Evolutionary conservation across 2,888 invertebrate genomes (phyloP).

Genomic region (Leistus spinibarbis): DNA sequence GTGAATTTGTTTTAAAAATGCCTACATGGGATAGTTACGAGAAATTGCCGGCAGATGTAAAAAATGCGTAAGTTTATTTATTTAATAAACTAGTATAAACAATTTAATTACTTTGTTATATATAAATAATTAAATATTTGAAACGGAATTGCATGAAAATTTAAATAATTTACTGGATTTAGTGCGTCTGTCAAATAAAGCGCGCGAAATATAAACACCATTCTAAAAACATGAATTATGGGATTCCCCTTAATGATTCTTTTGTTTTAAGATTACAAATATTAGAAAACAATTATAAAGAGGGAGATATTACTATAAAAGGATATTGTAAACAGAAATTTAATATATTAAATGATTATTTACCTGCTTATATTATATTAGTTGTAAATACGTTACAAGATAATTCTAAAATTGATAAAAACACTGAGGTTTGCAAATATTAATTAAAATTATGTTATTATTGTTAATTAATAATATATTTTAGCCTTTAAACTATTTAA

Average conservation of each 20-base stretch:
- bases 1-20: too few species aligned
- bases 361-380: conserved; percentile 37
- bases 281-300: conserved; percentile 44
- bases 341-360: conserved; percentile 44
- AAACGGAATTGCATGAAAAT: too few species aligned
- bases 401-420: conserved; percentile 41
- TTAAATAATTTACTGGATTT: too few species aligned
- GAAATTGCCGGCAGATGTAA: too few species aligned
- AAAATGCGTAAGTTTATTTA: too few species aligned
- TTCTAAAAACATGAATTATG: neutral
- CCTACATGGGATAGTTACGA: too few species aligned
- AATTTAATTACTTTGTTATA: too few species aligned
- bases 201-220: neutral
- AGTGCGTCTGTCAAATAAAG: too few species aligned
- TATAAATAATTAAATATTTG: too few species aligned
- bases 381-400: conserved; percentile 42
- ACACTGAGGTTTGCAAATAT: conserved; percentile 44
- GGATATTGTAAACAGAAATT: conserved; percentile 47
- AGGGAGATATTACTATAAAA: conserved; percentile 46
- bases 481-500: conserved; percentile 9
- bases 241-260: neutral
- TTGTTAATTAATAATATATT: conserved; percentile 6
- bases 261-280: conserved; percentile 43
- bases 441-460: neutral
- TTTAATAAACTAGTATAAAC: too few species aligned